Conservation (phyloP, 2,113 vertebrate species). For the Nibea coibor region DNA sequence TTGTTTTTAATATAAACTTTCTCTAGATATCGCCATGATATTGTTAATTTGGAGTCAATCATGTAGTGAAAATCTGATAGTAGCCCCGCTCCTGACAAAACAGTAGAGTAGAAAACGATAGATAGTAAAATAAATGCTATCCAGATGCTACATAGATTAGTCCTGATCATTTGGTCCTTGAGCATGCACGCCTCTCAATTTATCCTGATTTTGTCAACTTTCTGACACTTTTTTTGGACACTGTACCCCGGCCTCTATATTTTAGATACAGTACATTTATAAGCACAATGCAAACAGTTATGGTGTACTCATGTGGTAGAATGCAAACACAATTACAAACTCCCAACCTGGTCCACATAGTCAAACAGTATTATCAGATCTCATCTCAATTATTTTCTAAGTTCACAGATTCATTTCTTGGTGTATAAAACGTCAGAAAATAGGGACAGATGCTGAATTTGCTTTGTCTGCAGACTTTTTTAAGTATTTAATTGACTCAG, state of each 20-base stretch:
- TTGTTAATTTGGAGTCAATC: too few species aligned
- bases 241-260: not conserved
- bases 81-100: not conserved
- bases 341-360: not conserved
- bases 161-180: not conserved
- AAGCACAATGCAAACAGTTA: not conserved
- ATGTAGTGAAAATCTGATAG: too few species aligned
- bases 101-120: not conserved
- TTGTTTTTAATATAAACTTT: too few species aligned
- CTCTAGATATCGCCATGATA: too few species aligned
- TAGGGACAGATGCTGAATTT: not conserved
- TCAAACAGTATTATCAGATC: not conserved
- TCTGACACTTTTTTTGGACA: not conserved
- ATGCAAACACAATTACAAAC: not conserved
- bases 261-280: not conserved
- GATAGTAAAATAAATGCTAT: not conserved
- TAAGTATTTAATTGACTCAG: too few species aligned
- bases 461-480: not conserved
- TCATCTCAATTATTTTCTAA: too few species aligned
- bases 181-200: not conserved
- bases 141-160: not conserved
- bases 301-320: not conserved
- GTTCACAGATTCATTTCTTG: not conserved
- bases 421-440: not conserved
- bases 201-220: not conserved